These are phyloP conservation scores for Acanthosepion lycidas DNA, from an alignment of 2,888 invertebrate species.

Conservation along the genomic window DNA sequence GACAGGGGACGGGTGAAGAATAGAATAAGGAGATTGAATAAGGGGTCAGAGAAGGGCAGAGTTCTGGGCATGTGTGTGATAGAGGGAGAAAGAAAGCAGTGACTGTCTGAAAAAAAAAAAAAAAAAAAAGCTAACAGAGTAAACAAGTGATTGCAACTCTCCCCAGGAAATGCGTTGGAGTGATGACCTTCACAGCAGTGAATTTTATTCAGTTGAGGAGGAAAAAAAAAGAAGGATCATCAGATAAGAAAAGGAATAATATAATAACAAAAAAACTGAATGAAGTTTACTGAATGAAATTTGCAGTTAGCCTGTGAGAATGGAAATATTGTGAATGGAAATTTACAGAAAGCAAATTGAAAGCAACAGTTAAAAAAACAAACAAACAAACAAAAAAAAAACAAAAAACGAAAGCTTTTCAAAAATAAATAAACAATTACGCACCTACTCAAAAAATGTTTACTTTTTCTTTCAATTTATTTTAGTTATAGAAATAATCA, in stretches of 20 bases:
- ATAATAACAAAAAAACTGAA: not conserved
- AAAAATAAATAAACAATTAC: no score
- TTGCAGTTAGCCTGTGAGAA: not conserved
- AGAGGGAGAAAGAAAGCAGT: not conserved
- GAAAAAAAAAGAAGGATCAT: not conserved
- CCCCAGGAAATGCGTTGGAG: constrained; percentile 33
- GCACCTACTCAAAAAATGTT: no score
- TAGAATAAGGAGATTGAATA: not conserved
- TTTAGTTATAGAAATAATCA: no score
- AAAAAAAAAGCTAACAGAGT: no score
- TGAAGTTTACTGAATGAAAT: no score
- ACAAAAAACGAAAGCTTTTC: no score
- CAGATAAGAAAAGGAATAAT: not conserved
- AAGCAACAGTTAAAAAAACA: not conserved
- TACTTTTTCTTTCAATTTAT: no score
- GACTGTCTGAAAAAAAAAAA: not conserved
- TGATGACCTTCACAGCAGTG: not conserved
- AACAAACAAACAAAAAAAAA: no score
- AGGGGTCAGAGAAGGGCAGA: constrained; percentile 12
- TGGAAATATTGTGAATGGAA: not conserved
- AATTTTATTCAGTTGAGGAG: not conserved
- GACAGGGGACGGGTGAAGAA: not conserved
- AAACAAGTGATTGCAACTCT: not conserved
- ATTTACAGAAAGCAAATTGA: not conserved
- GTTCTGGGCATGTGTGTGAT: not conserved